These are phyloP conservation scores for Theristicus caerulescens DNA, from an alignment of 2,113 vertebrate species.

Conservation along the genomic window DNA sequence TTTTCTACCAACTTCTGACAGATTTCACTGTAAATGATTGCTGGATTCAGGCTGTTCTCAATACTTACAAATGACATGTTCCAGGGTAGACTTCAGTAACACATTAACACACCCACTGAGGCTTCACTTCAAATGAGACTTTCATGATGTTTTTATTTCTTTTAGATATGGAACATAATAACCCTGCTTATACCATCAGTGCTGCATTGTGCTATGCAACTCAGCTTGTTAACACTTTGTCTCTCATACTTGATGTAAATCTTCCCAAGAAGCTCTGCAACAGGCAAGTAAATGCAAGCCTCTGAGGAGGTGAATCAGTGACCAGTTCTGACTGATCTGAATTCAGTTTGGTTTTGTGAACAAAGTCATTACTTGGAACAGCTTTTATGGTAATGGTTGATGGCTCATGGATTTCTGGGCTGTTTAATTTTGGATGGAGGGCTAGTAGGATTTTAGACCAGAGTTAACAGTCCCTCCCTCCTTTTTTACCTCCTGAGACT, in stretches of 20 bases:
- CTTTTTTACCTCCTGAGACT: not conserved
- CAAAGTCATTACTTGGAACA: not conserved
- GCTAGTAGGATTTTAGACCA: not conserved
- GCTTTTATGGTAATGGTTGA: not conserved
- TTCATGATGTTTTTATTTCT: not conserved
- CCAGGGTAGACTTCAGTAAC: not conserved
- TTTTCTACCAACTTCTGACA: slow-evolving; percentile 49
- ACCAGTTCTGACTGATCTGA: not conserved
- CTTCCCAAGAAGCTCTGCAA: slow-evolving; percentile 97
- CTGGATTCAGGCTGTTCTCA: not conserved
- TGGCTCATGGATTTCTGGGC: not conserved
- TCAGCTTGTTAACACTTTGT: slow-evolving; percentile 91
- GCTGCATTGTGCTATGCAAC: slow-evolving; percentile 95
- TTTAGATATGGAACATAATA: slow-evolving; percentile 92
- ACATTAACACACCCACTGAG: not conserved
- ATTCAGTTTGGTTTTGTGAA: not conserved
- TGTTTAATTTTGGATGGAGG: not conserved
- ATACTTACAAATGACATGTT: not conserved
- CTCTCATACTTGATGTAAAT: slow-evolving; percentile 93
- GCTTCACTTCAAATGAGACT: not conserved
- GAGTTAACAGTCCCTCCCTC: not conserved
- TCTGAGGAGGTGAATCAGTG: not conserved
- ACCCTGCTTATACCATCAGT: slow-evolving; percentile 94
- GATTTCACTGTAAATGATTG: slow-evolving; percentile 23
- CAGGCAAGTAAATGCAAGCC: slow-evolving; percentile 78